Evolutionary conservation across 2,888 invertebrate genomes (phyloP), one percentile per base, ranked within the genome.

Genomic region (Pogonocherus hispidulus): DNA sequence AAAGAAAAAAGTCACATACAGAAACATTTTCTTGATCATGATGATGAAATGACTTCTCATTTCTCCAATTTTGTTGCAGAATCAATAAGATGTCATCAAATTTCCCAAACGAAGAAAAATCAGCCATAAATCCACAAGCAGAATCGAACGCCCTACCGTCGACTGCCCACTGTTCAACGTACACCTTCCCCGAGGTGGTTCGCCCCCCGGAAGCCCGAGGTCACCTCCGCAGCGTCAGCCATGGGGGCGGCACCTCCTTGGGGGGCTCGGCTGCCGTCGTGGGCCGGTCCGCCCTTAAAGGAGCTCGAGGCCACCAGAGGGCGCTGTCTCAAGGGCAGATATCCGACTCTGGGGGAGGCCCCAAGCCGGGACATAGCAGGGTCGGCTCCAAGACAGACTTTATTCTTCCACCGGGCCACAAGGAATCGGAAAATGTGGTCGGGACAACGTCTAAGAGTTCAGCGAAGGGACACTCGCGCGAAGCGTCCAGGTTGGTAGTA

Each of bases 241-340:
- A 95, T 87, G 95, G 94, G 62, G 94, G 94, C 68, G 90, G 90
- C 22, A 71, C 88, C 83, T 84, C 85, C 85, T 79, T 82, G 63
- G 78, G 88, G 86, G 63, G 87, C 41, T 81, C 84, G 18, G 83
- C 83, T 20, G 80, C 80, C 16, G 79, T 80, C 23, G 83, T 85
- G 37, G 88, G 90, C 3, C 88, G 94, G 35, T 90, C 90, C 14
- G 90, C 89, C 3, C 89, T 95, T 80, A 94, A 93, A 83, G 91
- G 92, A 1, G 90, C 72, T 46, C 75, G 77, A 19, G 80, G 76
- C 47, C 81, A 76, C 63, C 80, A 94, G 83, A 89, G 95, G 67
- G 95, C 95, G 57, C 91, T 94, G 79, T 95, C 95, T 4, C 95
- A 96, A 80, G 95, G 95, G 0, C 94, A 95, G 86, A 94, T 95